Evolutionary conservation across 2,888 invertebrate genomes (phyloP).

Genomic region (Bellardia bayeri): DNA sequence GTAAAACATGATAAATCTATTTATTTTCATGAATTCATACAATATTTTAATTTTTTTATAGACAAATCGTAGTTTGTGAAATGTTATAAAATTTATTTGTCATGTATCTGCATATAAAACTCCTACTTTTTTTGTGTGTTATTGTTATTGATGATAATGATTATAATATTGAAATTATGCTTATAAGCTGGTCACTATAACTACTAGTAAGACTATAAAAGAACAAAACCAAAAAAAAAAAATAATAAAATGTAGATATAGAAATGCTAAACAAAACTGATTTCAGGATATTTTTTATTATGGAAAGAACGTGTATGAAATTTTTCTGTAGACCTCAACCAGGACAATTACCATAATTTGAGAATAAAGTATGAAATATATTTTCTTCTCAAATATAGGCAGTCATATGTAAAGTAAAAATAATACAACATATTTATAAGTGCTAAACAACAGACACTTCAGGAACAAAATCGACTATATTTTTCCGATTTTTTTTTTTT

Average conservation of each 20-base stretch:
- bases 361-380: slow-evolving; percentile 18
- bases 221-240: neutral
- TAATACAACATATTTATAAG: too few species aligned
- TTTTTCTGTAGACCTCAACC: neutral
- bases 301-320: neutral
- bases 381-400: slow-evolving; percentile 21
- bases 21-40: slow-evolving; percentile 11
- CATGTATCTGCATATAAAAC: slow-evolving; percentile 37
- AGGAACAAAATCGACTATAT: too few species aligned
- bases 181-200: slow-evolving; percentile 21
- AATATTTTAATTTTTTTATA: slow-evolving; percentile 36
- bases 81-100: slow-evolving; percentile 54
- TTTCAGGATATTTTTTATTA: neutral
- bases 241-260: neutral
- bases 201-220: neutral
- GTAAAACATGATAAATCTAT: slow-evolving; percentile 52
- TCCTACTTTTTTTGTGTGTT: slow-evolving; percentile 31
- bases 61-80: slow-evolving; percentile 26
- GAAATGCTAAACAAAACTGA: neutral
- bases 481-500: too few species aligned
- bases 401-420: slow-evolving; percentile 55
- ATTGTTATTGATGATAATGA: slow-evolving; percentile 56
- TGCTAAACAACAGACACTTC: too few species aligned
- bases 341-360: slow-evolving; percentile 31
- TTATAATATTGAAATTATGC: slow-evolving; percentile 60